Evolutionary conservation across 1,140 invertebrate genomes (phyloP).

Genomic region (Antheraea pernyi): DNA sequence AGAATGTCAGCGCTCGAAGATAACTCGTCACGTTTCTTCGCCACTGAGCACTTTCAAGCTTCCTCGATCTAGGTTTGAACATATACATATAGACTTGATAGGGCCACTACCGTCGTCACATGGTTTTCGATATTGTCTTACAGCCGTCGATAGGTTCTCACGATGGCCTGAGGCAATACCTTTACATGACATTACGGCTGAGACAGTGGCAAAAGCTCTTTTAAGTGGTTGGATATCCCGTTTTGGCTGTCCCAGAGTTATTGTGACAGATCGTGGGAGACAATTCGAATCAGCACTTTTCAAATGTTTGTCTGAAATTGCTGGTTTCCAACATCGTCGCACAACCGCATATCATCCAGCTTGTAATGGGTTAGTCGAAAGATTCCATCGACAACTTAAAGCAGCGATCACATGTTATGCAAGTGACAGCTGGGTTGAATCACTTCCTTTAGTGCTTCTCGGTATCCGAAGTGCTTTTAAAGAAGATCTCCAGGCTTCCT

Average conservation of each 20-base stretch:
- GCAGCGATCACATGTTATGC: neutral
- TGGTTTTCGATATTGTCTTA: conserved; percentile 23
- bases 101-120: conserved; percentile 48
- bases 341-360: conserved; percentile 15
- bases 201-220: conserved; percentile 43
- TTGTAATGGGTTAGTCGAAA: conserved; percentile 3
- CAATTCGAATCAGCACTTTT: neutral
- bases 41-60: neutral
- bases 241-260: conserved; percentile 17
- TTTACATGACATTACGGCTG: conserved; percentile 53
- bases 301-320: conserved; percentile 1
- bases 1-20: neutral
- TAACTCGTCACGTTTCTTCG: neutral
- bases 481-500: neutral
- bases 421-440: neutral
- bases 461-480: neutral
- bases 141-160: conserved; percentile 2
- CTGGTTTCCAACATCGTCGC: conserved; percentile 1
- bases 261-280: neutral
- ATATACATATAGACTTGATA: conserved; percentile 30
- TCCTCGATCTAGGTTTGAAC: conserved; percentile 28
- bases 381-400: neutral
- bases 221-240: conserved; percentile 20
- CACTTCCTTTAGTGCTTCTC: neutral
- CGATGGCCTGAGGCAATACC: conserved; percentile 32